Percentiles rank a stretch among this genome's conserved stretches.
Conservation (phyloP, 92 coral and sea anemone species). For the Micromussa lordhowensis region DNA sequence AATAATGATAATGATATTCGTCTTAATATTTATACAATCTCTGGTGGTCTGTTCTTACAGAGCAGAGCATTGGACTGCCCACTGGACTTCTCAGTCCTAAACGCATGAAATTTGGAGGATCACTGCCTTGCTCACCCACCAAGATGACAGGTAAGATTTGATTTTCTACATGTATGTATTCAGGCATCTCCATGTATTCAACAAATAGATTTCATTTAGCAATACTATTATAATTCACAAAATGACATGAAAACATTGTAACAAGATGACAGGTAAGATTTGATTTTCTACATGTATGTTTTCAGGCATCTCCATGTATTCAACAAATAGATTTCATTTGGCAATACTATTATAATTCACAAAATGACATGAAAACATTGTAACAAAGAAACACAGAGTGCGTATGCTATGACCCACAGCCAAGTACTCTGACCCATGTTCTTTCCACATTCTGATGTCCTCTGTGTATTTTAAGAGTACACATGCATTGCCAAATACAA, state of each 20-base stretch:
- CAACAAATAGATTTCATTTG: constrained; percentile 21
- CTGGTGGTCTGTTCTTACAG: constrained; percentile 37
- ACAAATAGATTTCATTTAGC: constrained; percentile 26
- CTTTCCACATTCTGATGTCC: constrained; percentile 36
- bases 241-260: constrained; percentile 27
- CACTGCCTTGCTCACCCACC: constrained; percentile 58
- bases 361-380: constrained; percentile 24
- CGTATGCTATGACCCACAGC: constrained; percentile 32
- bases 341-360: constrained; percentile 33
- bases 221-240: constrained; percentile 27
- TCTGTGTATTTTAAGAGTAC: constrained; percentile 12
- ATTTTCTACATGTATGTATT: constrained; percentile 23
- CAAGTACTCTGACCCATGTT: constrained; percentile 28
- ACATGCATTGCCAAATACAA: constrained; percentile 30
- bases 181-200: too few species aligned
- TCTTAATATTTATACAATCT: constrained; percentile 11
- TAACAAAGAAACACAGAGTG: constrained; percentile 30
- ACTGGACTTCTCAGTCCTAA: constrained; percentile 31
- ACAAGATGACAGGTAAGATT: constrained; percentile 33
- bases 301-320: too few species aligned
- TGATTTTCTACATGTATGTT: constrained; percentile 26
- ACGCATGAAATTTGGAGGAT: constrained; percentile 44
- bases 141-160: constrained; percentile 55
- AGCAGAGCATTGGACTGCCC: not conserved
- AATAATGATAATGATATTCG: not conserved